Base-by-base conservation (phyloP, 2,113 vertebrate species). In the Ictalurus furcatus region DNA sequence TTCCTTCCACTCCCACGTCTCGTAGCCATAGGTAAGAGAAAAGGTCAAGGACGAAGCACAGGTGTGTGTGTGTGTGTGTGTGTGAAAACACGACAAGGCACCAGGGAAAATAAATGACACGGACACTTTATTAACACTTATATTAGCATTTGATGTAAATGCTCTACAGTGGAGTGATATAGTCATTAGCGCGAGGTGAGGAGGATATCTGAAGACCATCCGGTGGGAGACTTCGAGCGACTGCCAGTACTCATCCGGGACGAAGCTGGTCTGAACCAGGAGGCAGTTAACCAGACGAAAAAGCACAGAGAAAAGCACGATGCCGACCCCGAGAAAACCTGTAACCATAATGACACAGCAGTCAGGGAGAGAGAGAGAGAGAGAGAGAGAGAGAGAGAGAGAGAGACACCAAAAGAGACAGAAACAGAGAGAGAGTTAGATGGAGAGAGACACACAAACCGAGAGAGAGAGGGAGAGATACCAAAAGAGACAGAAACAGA, bases 191-290 rank as follows among this genome's bases (percentile, higher is more conserved):
- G 16, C 1, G 16, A 34, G 17, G 28, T 17, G 6, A 30, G 92
- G 96, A 98, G 97, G 98, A 99, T 99, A 99, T 98, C 92, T 91
- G 93, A 99, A 99, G 90, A 96, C 97, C 97, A 98, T 96, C 25
- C 90, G 96, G 92, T 99, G 98, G n/a, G 98, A 96, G 19, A 99
- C 96, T 92, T 99, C 98, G 81, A 99, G 95, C 3, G 97, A 95
- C 94, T 99, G 98, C 98, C 98, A 99, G 88, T 99, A 99, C 90
- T 99, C 98, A 93, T 99, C 98, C 1, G 98, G 98, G 85, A 99
- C 98, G 85, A 99, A 99, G 93, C 97, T 99, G 90, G 95, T 98
- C 93, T 95, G 98, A 9, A 99, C 97, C 87, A 99, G 94, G 91
- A 96, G 78, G 93, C 98, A 99, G 94, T 99, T 99, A 13, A 96